Evolutionary conservation across 2,797 vertebrate species (phyloP).

Genomic region (Lagodon rhomboides): DNA sequence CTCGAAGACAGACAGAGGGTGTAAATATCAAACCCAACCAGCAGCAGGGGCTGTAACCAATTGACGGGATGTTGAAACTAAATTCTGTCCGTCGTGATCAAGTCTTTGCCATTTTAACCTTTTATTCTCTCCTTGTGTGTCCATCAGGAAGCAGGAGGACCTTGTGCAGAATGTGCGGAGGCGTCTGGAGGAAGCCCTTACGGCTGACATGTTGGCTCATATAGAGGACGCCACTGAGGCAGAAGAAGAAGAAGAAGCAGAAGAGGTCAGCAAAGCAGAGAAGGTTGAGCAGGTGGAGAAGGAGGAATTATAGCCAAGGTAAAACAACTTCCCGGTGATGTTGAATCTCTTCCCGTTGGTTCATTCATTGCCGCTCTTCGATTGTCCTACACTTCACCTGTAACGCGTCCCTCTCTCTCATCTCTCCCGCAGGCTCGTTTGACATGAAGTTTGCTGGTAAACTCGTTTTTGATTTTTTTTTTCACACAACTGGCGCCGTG

Average conservation of each 20-base stretch:
- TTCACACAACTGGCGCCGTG: slow-evolving; percentile 46
- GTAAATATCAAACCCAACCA: no score
- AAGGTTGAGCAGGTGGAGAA: slow-evolving; percentile 70
- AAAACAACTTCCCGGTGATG: slow-evolving; percentile 11
- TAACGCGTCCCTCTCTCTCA: slow-evolving; percentile 17
- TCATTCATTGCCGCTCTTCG: not conserved
- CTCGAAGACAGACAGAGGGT: no score
- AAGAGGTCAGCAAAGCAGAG: slow-evolving; percentile 75
- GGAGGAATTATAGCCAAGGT: slow-evolving; percentile 89
- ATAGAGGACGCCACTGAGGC: slow-evolving; percentile 90
- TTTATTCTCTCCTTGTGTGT: slow-evolving; percentile 11
- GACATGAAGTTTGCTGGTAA: slow-evolving; percentile 54
- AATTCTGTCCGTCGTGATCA: not conserved
- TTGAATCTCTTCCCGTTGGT: slow-evolving; percentile 10
- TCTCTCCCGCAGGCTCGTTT: slow-evolving; percentile 60
- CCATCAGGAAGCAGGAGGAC: slow-evolving; percentile 94
- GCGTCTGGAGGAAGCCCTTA: slow-evolving; percentile 95
- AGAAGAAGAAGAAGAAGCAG: slow-evolving; percentile 78
- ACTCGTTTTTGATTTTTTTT: slow-evolving; percentile 54
- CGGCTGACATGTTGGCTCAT: slow-evolving; percentile 96
- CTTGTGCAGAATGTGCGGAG: slow-evolving; percentile 95
- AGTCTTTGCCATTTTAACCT: not conserved
- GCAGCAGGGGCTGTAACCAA: no score
- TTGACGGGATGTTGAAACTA: not conserved
- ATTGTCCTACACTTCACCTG: not conserved